These are phyloP conservation scores for Gymnosoma rotundatum DNA, from an alignment of 2,888 invertebrate genomes.

Conservation along the genomic window DNA sequence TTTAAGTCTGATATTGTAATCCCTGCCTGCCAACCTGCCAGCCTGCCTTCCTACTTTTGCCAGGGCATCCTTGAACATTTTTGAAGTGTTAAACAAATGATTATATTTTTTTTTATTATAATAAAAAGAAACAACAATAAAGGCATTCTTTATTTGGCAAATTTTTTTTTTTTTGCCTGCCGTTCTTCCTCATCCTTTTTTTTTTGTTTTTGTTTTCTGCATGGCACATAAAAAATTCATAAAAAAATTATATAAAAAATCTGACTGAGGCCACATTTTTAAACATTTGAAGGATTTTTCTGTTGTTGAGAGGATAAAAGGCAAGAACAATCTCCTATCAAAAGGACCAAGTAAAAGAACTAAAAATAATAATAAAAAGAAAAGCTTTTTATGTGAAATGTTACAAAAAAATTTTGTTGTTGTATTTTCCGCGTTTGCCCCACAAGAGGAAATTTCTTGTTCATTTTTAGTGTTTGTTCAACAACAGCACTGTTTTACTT, in stretches of 20 bases:
- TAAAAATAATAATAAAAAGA: slow-evolving; percentile 30
- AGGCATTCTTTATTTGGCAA: slow-evolving; percentile 31
- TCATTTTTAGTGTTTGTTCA: slow-evolving; percentile 37
- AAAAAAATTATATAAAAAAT: slow-evolving; percentile 14
- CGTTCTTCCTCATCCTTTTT: slow-evolving; percentile 8
- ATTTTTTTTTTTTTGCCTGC: slow-evolving; percentile 7
- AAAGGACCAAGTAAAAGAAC: slow-evolving; percentile 34
- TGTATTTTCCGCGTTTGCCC: slow-evolving; percentile 38
- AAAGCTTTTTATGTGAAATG: slow-evolving; percentile 49
- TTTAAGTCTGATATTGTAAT: background rate
- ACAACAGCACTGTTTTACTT: slow-evolving; percentile 21
- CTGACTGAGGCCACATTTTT: slow-evolving; percentile 56
- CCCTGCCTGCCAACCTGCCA: background rate
- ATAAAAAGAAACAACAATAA: slow-evolving; percentile 21
- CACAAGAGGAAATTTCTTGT: slow-evolving; percentile 33
- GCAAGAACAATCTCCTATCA: background rate
- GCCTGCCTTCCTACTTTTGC: background rate
- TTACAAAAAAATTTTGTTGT: slow-evolving; percentile 23
- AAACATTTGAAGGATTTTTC: slow-evolving; percentile 62
- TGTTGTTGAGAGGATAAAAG: slow-evolving; percentile 27
- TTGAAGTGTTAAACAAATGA: slow-evolving; percentile 69
- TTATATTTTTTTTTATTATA: slow-evolving; percentile 59
- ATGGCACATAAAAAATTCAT: slow-evolving; percentile 15
- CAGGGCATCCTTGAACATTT: slow-evolving; percentile 24
- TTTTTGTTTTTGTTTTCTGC: background rate